A percentile compares a stretch with the other conserved stretches of the same genome.
Conservation (phyloP, 2,797 vertebrate species). For the Tragopan temminckii region DNA sequence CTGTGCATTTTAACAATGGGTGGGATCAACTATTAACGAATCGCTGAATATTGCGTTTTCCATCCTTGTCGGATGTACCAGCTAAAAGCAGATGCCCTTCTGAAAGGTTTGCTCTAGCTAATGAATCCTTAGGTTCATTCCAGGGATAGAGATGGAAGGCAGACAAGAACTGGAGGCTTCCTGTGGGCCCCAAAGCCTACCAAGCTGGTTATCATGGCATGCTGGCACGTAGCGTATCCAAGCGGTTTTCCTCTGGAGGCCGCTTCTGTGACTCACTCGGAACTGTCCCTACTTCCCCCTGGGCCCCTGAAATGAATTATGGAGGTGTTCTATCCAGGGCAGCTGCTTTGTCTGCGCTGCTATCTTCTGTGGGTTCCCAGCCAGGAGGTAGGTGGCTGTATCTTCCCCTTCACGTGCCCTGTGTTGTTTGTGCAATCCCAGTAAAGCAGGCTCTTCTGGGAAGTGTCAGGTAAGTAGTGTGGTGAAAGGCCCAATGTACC, state of each 20-base stretch:
- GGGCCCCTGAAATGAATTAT: not conserved
- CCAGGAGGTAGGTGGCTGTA: not conserved
- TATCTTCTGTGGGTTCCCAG: not conserved
- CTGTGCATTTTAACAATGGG: not conserved
- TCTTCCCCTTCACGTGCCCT: not conserved
- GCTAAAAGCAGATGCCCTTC: not conserved
- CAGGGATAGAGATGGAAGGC: not conserved
- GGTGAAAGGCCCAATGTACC: not conserved
- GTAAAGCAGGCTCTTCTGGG: slow-evolving; percentile 40
- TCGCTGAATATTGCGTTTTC: not conserved
- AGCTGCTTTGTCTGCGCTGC: not conserved
- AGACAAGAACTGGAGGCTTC: not conserved
- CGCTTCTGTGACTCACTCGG: not conserved
- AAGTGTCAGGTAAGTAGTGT: not conserved
- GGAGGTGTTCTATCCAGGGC: not conserved
- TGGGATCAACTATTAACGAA: not conserved
- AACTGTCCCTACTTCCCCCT: not conserved
- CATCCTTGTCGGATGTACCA: not conserved
- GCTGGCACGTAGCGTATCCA: accelerated
- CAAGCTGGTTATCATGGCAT: not conserved
- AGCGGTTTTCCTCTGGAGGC: not conserved
- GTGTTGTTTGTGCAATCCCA: not conserved
- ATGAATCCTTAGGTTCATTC: not conserved
- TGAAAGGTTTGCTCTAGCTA: not conserved
- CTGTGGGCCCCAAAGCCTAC: not conserved